phyloP scores from a whole-genome alignment of 2,113 vertebrate genomes.

The Lasiurus cinereus region DNA sequence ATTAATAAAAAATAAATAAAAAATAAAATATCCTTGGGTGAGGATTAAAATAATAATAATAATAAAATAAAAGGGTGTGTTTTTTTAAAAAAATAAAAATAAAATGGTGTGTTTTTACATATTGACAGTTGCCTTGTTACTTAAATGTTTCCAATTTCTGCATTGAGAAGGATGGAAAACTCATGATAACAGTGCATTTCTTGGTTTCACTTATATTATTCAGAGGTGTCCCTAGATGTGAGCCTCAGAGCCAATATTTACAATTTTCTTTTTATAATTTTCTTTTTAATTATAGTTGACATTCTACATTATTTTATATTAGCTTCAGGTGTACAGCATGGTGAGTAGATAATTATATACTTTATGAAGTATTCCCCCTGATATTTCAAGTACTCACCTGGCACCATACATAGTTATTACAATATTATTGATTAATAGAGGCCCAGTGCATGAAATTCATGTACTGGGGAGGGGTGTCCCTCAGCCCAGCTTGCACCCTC shows the following conservation, averaged over 20 bases:
- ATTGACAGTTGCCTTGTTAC: background rate
- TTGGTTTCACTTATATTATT: constrained; percentile 9
- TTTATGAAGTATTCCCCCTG: background rate
- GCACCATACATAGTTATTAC: background rate
- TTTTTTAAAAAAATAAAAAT: too few species aligned
- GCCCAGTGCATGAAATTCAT: too few species aligned
- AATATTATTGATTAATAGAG: background rate
- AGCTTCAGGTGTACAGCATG: background rate
- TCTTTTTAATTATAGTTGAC: background rate
- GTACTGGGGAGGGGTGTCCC: too few species aligned
- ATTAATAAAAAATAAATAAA: too few species aligned
- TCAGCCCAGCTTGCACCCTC: too few species aligned
- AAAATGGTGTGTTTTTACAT: background rate
- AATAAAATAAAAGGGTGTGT: too few species aligned
- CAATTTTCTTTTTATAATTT: too few species aligned
- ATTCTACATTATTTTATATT: background rate
- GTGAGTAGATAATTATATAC: background rate
- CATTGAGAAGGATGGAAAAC: background rate
- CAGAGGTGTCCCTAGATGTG: constrained; percentile 28
- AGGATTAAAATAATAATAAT: too few species aligned
- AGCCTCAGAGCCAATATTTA: background rate
- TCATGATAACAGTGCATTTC: constrained; percentile 1
- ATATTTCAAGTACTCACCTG: background rate
- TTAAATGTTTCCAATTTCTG: constrained; percentile 25
- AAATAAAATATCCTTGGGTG: too few species aligned